A percentile compares a stretch with the other conserved stretches of the same genome.
phyloP scores from a whole-genome alignment of 2,797 vertebrate genomes.

The Perodicticus potto region DNA sequence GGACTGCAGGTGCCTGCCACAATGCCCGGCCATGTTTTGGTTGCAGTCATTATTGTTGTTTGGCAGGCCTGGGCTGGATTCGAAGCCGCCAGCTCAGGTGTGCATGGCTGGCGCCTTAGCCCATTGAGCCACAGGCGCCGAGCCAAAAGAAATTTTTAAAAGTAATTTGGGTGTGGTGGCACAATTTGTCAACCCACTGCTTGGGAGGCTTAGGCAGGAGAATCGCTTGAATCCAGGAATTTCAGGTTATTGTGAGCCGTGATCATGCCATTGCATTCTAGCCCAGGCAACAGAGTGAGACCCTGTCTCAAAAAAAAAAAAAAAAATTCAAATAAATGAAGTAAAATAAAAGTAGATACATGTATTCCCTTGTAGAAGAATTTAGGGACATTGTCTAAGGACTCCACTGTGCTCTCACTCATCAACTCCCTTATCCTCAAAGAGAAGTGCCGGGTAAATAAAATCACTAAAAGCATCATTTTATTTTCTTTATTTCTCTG shows the following conservation, averaged over 20 bases:
- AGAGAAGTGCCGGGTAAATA: background rate
- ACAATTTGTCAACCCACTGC: background rate
- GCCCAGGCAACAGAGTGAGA: background rate
- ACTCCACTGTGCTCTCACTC: fast-evolving
- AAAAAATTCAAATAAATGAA: background rate
- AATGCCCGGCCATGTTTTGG: too few relatives aligned
- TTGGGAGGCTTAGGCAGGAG: background rate
- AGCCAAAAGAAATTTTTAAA: background rate
- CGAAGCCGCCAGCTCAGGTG: too few relatives aligned
- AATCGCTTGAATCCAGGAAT: background rate
- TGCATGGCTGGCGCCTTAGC: too few relatives aligned
- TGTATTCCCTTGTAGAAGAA: background rate
- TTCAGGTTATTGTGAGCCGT: background rate
- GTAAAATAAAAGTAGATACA: background rate
- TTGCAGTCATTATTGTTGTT: too few relatives aligned
- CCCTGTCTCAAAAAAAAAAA: background rate
- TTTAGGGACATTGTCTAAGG: background rate
- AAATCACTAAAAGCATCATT: background rate
- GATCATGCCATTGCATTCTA: background rate
- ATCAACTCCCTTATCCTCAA: background rate
- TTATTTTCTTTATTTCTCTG: background rate
- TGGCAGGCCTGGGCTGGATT: too few relatives aligned
- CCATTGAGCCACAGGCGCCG: too few relatives aligned
- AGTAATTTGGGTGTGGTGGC: background rate
- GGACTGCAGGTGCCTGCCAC: too few relatives aligned